Evolutionary conservation across 2,797 vertebrate species (phyloP), one percentile per base, ranked within the genome.

Genomic region (Calcarius lapponicus): DNA sequence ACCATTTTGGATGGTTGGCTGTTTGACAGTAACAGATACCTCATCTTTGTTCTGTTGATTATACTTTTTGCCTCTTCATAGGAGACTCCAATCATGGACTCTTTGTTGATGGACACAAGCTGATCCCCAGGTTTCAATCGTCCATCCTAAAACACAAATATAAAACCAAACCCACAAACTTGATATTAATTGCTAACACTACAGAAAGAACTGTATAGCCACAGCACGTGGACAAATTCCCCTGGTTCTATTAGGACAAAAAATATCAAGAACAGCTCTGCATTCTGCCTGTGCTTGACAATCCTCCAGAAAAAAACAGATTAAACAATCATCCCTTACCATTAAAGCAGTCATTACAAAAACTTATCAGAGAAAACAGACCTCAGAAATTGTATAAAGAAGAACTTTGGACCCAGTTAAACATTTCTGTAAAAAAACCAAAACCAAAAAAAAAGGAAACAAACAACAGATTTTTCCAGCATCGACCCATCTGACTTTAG

Each of bases 91-190:
- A 99, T 98, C 97, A 99, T 96, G 18, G 99, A 99, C 95, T 99
- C 99, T 88, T 98, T 99, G 97, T 99, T 99, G 93, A 99, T 96
- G 81, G 99, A 99, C 83, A 99, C 98, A 61, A 99, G 98, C 94
- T 99, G 99, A 97, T 99, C 99, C 48, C 99, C 99, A 19, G 98
- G 97, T 90, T 98, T 98, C 95, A 99, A 94, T 92, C 99, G 97
- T 84, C 99, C 99, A 92, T 99, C 99, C 99, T 99, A 97, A 84
- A 34, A 71, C 25, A 93, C 31, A 92, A 86, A 70, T 15, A 53
- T 57, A 88, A 94, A 42, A 70, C 1, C n/a, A 80, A 80, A 45
- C 3, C 26, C 42, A 29, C 8, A 57, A 1, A 29, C 47, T 72
- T 45, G 13, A 2, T 12, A 38, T 34, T 32, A 67, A 50, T 34